These are phyloP conservation scores for Caligus rogercresseyi DNA, from an alignment of 1,140 invertebrate genomes.

Conservation along the genomic window DNA sequence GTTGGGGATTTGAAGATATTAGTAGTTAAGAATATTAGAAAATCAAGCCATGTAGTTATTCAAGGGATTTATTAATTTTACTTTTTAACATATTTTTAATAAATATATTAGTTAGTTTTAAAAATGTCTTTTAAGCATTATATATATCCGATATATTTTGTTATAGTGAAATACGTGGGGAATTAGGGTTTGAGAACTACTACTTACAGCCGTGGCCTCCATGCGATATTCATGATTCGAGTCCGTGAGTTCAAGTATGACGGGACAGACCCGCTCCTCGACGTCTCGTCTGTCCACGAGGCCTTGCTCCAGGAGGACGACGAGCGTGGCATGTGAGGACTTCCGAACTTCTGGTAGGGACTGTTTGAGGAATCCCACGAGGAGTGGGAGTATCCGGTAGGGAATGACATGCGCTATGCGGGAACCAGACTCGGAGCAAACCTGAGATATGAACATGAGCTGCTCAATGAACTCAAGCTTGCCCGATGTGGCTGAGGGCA, in stretches of 20 bases:
- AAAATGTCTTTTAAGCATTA: no score
- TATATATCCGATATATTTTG: no score
- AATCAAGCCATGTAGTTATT: no score
- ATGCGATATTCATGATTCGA: slow-evolving; percentile 36
- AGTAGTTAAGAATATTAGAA: no score
- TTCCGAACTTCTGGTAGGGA: slow-evolving; percentile 43
- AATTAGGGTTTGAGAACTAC: no score
- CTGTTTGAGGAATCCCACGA: slow-evolving; percentile 41
- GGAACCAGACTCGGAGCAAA: slow-evolving; percentile 36
- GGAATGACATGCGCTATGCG: slow-evolving; percentile 29
- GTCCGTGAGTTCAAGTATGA: slow-evolving; percentile 35
- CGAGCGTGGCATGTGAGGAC: slow-evolving; percentile 39
- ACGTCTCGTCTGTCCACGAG: slow-evolving; percentile 39
- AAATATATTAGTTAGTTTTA: no score
- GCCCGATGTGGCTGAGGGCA: slow-evolving; percentile 41
- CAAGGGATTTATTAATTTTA: no score
- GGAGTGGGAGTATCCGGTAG: slow-evolving; percentile 38
- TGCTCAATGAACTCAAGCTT: slow-evolving; percentile 44
- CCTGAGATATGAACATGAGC: slow-evolving; percentile 41
- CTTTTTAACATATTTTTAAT: no score
- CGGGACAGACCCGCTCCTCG: slow-evolving; percentile 39
- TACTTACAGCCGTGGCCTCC: slow-evolving; percentile 37
- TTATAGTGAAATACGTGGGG: no score
- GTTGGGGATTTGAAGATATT: no score
- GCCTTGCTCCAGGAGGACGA: slow-evolving; percentile 41